phyloP scores from a whole-genome alignment of 2,797 vertebrate genomes.

The Gambusia yucatana region DNA sequence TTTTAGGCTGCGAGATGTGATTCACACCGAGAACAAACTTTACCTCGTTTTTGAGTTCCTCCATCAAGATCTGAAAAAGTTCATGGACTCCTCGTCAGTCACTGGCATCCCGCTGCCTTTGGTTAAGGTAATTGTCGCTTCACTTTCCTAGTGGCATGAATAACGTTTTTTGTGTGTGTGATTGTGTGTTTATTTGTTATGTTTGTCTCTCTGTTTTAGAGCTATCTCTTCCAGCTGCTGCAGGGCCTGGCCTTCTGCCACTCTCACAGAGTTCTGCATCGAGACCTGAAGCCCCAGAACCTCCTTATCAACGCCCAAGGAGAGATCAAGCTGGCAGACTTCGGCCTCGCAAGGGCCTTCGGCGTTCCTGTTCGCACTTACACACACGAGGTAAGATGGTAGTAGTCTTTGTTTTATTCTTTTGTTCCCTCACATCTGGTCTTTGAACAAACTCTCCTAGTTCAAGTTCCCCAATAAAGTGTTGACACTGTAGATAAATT shows the following conservation, averaged over 20 bases:
- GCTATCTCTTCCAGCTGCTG: constrained; percentile 95
- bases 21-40: constrained; percentile 98
- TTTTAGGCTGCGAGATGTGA: constrained; percentile 91
- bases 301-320: constrained; percentile 95
- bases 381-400: constrained; percentile 88
- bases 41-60: constrained; percentile 99
- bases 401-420: not conserved
- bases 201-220: constrained; percentile 74
- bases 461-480: not conserved
- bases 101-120: constrained; percentile 90
- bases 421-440: too few relatives aligned
- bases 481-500: not conserved
- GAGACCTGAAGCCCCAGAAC: constrained; percentile 96
- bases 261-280: constrained; percentile 93
- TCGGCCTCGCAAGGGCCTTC: constrained; percentile 93
- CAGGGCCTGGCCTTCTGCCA: constrained; percentile 96
- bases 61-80: constrained; percentile 96
- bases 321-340: constrained; percentile 95
- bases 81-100: constrained; percentile 92
- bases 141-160: not conserved
- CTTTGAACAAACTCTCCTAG: not conserved
- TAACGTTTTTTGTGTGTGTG: not conserved
- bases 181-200: not conserved
- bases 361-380: constrained; percentile 95
- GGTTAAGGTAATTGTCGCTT: constrained; percentile 85